Percentiles rank a stretch among this genome's conserved stretches.
phyloP scores from a whole-genome alignment of 2,797 vertebrate genomes.

The Phrynocephalus vlangalii region DNA sequence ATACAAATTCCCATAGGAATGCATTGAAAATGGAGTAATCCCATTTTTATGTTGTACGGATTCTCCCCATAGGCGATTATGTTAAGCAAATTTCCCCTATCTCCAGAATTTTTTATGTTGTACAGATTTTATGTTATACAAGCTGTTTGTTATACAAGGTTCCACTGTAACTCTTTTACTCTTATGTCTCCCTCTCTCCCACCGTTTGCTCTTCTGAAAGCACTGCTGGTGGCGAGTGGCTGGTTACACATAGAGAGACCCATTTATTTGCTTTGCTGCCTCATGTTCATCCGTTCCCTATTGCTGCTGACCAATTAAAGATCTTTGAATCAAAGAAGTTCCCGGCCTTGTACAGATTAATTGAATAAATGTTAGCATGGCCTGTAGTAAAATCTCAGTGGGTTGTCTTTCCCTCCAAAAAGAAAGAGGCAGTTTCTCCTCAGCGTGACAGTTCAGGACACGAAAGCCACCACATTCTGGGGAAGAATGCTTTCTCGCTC shows the following conservation, averaged over 20 bases:
- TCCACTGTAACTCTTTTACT: not conserved
- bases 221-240: not conserved
- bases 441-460: not conserved
- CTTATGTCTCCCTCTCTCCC: not conserved
- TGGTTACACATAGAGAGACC: not conserved
- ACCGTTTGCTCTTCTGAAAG: not conserved
- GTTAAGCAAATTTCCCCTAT: too few species aligned
- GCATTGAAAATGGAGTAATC: too few species aligned
- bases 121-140: too few species aligned
- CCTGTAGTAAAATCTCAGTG: slow-evolving; percentile 2
- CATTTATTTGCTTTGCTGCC: slow-evolving; percentile 14
- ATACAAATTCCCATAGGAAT: too few species aligned
- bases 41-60: too few species aligned
- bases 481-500: not conserved
- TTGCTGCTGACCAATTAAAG: slow-evolving; percentile 14
- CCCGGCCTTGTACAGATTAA: slow-evolving; percentile 17
- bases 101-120: too few species aligned
- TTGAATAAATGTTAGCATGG: slow-evolving; percentile 21
- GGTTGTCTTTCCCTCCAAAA: not conserved
- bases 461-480: not conserved
- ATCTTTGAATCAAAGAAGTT: slow-evolving; percentile 23
- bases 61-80: too few species aligned
- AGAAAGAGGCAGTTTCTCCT: not conserved
- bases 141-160: too few species aligned
- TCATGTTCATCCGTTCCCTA: slow-evolving; percentile 5